Percentiles rank a stretch among this genome's conserved stretches.
Conservation (phyloP, 2,888 invertebrate genomes). For the Pachymerium ferrugineum region DNA sequence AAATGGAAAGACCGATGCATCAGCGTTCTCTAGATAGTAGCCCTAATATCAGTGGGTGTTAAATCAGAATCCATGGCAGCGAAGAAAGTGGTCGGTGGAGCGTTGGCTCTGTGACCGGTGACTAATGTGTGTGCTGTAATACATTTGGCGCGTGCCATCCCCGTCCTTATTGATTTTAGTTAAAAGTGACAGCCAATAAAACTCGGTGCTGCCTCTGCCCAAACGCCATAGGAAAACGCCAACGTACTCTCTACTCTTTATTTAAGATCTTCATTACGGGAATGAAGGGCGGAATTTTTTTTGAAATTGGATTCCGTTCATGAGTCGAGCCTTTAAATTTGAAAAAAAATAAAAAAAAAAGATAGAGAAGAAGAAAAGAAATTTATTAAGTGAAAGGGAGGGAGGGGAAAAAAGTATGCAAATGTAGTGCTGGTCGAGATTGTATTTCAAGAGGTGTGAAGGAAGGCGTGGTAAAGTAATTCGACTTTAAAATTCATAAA, state of each 20-base stretch:
- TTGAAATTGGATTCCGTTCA: neutral
- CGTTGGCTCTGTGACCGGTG: constrained; percentile 9
- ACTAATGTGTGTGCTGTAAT: constrained; percentile 15
- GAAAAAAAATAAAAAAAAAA: neutral
- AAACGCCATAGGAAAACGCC: constrained; percentile 9
- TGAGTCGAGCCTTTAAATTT: neutral
- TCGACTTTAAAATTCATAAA: constrained; percentile 20
- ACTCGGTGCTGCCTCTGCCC: constrained; percentile 11
- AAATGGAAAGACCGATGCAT: neutral
- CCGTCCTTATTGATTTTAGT: constrained; percentile 10
- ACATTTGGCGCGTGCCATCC: constrained; percentile 16
- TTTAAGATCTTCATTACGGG: constrained; percentile 19
- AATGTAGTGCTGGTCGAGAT: neutral
- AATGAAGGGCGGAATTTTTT: neutral
- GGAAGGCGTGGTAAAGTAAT: neutral
- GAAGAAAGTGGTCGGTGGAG: neutral
- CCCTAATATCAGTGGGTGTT: neutral
- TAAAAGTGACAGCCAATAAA: constrained; percentile 19
- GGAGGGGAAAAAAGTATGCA: neutral
- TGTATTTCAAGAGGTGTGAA: constrained; percentile 19
- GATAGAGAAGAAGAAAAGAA: neutral
- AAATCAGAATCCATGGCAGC: constrained; percentile 2
- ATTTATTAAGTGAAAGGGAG: neutral
- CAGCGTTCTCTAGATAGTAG: neutral
- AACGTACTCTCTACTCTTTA: constrained; percentile 11